Evolutionary conservation across 2,797 vertebrate genomes (phyloP), one percentile per base, ranked within the genome.

Genomic region (Chrysocyon brachyurus): DNA sequence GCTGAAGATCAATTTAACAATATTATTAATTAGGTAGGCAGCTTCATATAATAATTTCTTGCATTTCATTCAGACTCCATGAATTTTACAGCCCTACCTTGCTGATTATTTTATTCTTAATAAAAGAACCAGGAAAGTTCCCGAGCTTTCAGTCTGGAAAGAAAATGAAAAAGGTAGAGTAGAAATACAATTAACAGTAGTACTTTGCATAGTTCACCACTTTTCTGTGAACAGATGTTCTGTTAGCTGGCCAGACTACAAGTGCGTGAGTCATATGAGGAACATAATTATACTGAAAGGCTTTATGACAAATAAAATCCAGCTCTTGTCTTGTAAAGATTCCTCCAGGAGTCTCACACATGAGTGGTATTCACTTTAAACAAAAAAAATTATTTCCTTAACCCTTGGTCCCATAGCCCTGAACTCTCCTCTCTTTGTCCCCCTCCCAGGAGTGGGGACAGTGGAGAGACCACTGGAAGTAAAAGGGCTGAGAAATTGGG

Each of bases 141-240:
- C 33, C 66, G 61, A 93, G 57, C n/a, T 79, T 72, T 24, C 26
- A 68, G 12, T 70, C 21, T 91, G 57, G 57, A 70, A 96, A 66
- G 84, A 61, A 87, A 90, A 92, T 75, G 7, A 54, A 96, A 94
- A 14, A 15, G 16, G 1, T 26, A 73, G 54, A 90, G 12, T 22
- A 70, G 72, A 86, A 94, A 86, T 26, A 63, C 12, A 86, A 92
- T 90, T 66, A 73, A 84, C 49, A 68, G 12, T 14, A 26, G n/a
- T 77, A 49, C 40, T 89, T 92, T n/a, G 26, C 33, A 49, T 73
- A 90, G 89, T 90, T 94, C 9, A n/a, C 49, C 40, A 49, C 57
- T 77, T 91, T 87, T 85, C 77, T 94, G 15, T 73, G 95, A 92
- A 90, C 90, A 97, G 78, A 64, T 90, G 72, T 88, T 94, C 85